Evolutionary conservation across 2,888 invertebrate genomes (phyloP), one percentile per base, ranked within the genome.

Genomic region (Drosophila meridiana): DNA sequence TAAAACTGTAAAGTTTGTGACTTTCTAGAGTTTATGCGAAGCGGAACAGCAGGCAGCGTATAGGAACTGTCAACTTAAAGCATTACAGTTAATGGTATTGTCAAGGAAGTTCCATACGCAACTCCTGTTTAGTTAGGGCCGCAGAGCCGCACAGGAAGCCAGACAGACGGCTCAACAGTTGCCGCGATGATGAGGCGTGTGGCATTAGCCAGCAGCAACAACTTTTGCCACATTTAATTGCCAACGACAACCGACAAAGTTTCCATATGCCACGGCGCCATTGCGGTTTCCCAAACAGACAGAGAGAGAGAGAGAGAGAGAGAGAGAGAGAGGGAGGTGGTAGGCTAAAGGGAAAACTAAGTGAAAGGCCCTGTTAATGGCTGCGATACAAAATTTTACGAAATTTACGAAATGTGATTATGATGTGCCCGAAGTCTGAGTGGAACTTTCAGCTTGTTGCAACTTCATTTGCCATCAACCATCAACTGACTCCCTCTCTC

Each of bases 171-270:
- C 48, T 64, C 48, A 61, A 43, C 43, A 47, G 68, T 47, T 68
- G 59, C 62, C 74, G 60, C 74, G 43, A 74, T 47, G 60, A 48
- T 42, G 56, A 34, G 53, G 55, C 26, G 38, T 72, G 61, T 73
- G 70, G 75, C 58, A 70, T 79, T 63, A 75, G 80, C 63, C 62
- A 71, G n/a, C 34, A 58, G 59, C 43, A 55, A 48, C 67, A 78
- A 76, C 71, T 78, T 73, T 73, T 80, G 81, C 60, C 74, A 61
- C 58, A 74, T 78, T 71, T 80, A 82, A 80, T 80, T 80, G 82
- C 60, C 66, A 73, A 34, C 74, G 78, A 80, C 79, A 76, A 52
- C 58, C 72, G 58, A 68, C 73, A 69, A 81, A 81, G 67, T 79
- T 79, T 81, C 63, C 79, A 65, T 81, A 77, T 81, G 72, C 68